These are phyloP conservation scores for Urosaurus nigricauda DNA, from an alignment of 2,797 vertebrate species.

Conservation along the genomic window DNA sequence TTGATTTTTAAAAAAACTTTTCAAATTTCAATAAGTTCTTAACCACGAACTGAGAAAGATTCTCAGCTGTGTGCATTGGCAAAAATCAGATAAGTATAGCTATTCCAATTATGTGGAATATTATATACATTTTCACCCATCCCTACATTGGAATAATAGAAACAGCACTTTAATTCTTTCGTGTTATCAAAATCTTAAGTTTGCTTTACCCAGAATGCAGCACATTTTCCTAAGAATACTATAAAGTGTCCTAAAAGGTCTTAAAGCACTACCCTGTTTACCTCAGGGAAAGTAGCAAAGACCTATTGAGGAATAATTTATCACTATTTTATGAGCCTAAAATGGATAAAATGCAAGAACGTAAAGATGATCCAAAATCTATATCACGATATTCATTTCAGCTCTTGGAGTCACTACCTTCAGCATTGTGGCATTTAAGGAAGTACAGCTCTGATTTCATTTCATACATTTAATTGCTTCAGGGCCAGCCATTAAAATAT, in stretches of 20 bases:
- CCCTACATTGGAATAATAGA: too few relatives aligned
- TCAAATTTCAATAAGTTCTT: too few relatives aligned
- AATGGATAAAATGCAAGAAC: constrained; percentile 21
- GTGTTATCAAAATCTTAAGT: too few relatives aligned
- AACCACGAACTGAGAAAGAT: too few relatives aligned
- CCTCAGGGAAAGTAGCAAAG: neutral
- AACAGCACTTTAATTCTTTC: too few relatives aligned
- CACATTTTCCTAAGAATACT: neutral
- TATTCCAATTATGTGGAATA: too few relatives aligned
- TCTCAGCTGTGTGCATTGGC: too few relatives aligned
- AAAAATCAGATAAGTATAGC: too few relatives aligned
- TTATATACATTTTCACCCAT: too few relatives aligned
- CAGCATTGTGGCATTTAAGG: neutral
- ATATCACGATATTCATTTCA: neutral
- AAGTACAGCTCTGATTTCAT: constrained; percentile 33
- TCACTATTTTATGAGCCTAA: constrained; percentile 11
- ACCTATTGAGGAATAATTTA: neutral
- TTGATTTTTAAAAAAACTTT: too few relatives aligned
- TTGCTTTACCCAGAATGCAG: constrained; percentile 4
- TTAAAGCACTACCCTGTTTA: neutral
- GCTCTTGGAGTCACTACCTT: constrained; percentile 35
- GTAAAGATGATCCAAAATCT: constrained; percentile 24
- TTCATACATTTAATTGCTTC: constrained; percentile 6
- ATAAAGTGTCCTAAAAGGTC: neutral
- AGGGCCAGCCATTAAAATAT: constrained; percentile 18